phyloP scores from a whole-genome alignment of 2,113 vertebrate genomes.

The Mesoclemmys tuberculata region DNA sequence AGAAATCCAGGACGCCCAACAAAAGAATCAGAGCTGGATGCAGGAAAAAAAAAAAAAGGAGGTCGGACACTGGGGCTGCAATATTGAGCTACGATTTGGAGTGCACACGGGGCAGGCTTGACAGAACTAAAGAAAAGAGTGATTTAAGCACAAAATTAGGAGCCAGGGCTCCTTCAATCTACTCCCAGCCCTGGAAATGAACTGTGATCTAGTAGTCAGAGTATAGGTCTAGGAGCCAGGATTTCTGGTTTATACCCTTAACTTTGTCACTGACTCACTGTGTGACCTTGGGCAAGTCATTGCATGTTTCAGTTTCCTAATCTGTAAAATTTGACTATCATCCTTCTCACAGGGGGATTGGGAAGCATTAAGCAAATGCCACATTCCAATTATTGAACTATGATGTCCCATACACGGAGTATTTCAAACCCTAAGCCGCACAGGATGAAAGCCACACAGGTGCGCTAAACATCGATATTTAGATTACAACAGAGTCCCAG shows the following conservation, averaged over 20 bases:
- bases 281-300: not conserved
- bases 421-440: not conserved
- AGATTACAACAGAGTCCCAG: not conserved
- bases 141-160: not conserved
- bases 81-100: rapidly evolving
- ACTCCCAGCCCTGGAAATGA: not conserved
- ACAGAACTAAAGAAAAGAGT: not conserved
- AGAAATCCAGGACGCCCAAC: slow-evolving; percentile 88
- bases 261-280: not conserved
- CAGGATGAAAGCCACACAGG: no score
- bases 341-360: not conserved
- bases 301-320: not conserved
- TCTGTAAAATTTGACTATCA: not conserved
- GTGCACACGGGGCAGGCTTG: not conserved
- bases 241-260: not conserved
- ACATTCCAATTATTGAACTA: not conserved
- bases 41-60: not conserved
- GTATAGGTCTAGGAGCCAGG: not conserved
- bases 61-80: rapidly evolving
- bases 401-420: not conserved
- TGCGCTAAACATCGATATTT: not conserved
- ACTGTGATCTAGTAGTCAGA: not conserved
- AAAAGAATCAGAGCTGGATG: slow-evolving; percentile 89
- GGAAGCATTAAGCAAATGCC: not conserved
- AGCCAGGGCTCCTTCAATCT: not conserved